phyloP scores from a whole-genome alignment of 2,797 vertebrate species.

The Netta rufina region DNA sequence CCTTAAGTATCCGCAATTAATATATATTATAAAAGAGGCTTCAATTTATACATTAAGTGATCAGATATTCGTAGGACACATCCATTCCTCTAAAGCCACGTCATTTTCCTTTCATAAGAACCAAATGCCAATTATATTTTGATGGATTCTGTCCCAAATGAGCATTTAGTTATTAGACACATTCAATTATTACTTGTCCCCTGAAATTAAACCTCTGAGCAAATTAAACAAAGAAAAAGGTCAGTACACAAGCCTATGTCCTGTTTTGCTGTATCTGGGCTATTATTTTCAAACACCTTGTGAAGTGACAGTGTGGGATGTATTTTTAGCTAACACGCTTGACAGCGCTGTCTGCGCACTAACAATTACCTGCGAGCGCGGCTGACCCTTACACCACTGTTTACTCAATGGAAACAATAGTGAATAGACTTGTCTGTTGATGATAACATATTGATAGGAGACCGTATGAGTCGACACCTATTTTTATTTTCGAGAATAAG shows the following conservation, averaged over 20 bases:
- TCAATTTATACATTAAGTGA: slow-evolving; percentile 77
- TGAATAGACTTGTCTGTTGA: slow-evolving; percentile 83
- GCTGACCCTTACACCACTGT: slow-evolving; percentile 87
- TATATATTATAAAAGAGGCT: slow-evolving; percentile 75
- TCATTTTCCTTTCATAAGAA: slow-evolving; percentile 73
- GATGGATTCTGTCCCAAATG: slow-evolving; percentile 84
- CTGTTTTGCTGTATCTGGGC: slow-evolving; percentile 82
- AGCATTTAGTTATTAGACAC: slow-evolving; percentile 83
- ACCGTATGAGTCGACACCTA: slow-evolving; percentile 69
- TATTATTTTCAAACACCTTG: slow-evolving; percentile 91
- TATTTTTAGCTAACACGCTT: slow-evolving; percentile 88
- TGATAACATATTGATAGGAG: slow-evolving; percentile 82
- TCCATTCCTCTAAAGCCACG: slow-evolving; percentile 57
- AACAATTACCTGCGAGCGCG: slow-evolving; percentile 90
- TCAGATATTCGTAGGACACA: slow-evolving; percentile 74
- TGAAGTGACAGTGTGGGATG: slow-evolving; percentile 87
- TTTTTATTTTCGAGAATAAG: slow-evolving; percentile 74
- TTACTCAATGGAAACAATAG: slow-evolving; percentile 87
- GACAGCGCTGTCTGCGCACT: slow-evolving; percentile 85
- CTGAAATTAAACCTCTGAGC: slow-evolving; percentile 81
- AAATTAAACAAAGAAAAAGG: slow-evolving; percentile 90
- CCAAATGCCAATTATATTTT: slow-evolving; percentile 83
- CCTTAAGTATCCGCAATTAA: slow-evolving; percentile 81
- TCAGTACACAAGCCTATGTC: slow-evolving; percentile 85
- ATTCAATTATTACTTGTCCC: slow-evolving; percentile 84